Conservation (phyloP, 2,888 invertebrate species). For the Polydesmus complanatus region DNA sequence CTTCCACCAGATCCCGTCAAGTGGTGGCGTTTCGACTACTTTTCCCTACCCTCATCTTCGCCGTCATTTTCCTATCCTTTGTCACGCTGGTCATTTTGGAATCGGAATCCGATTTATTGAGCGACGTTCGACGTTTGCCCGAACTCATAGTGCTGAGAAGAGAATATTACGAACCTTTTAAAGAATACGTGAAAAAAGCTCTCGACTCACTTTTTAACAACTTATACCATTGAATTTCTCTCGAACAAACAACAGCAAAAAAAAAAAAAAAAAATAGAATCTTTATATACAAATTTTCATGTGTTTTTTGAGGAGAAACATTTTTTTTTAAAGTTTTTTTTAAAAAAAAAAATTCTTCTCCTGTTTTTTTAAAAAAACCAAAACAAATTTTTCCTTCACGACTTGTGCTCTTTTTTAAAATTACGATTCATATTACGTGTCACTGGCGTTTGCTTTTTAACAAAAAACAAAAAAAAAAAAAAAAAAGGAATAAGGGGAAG, state of each 20-base stretch:
- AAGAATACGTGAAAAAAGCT: conserved; percentile 48
- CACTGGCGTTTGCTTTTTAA: no score
- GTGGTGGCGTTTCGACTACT: conserved; percentile 47
- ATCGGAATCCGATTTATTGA: conserved; percentile 57
- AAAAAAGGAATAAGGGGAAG: no score
- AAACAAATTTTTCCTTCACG: no score
- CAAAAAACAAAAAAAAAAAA: no score
- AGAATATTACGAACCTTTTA: conserved; percentile 70
- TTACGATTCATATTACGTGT: no score
- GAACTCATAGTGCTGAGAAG: conserved; percentile 58
- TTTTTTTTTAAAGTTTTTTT: background rate
- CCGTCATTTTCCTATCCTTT: conserved; percentile 41
- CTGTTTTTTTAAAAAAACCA: no score
- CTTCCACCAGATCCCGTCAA: background rate
- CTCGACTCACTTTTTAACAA: background rate
- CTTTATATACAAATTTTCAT: background rate
- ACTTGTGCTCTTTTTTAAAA: no score
- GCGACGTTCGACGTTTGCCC: conserved; percentile 54
- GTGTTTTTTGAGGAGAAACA: background rate
- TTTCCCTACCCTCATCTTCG: conserved; percentile 61
- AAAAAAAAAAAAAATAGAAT: background rate
- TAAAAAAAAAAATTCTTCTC: background rate
- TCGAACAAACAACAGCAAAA: background rate
- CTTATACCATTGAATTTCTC: background rate
- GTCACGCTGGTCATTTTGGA: conserved; percentile 56